These are phyloP conservation scores for Nematopogon swammerdamellus DNA, from an alignment of 2,888 invertebrate genomes.

Conservation along the genomic window DNA sequence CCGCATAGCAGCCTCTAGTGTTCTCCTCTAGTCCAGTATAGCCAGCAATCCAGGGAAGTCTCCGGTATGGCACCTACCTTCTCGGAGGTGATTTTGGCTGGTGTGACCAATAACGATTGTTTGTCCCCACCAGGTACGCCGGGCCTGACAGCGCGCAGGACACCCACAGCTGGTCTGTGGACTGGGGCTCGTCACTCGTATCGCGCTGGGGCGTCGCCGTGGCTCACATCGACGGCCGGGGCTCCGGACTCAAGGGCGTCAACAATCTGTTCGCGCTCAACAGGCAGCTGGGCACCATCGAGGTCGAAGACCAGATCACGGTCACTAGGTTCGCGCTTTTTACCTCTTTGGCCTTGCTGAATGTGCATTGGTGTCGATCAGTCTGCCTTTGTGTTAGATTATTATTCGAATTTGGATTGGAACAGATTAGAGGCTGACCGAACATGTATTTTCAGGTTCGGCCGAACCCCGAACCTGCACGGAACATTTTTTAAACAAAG, in stretches of 20 bases:
- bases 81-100: too few species aligned
- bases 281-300: conserved; percentile 80
- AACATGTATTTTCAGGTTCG: too few species aligned
- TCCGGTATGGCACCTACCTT: too few species aligned
- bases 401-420: too few species aligned
- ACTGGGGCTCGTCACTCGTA: conserved; percentile 86
- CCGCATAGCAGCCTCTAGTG: too few species aligned
- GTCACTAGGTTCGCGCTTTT: conserved; percentile 61
- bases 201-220: conserved; percentile 82
- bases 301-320: conserved; percentile 87
- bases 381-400: too few species aligned
- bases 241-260: conserved; percentile 84
- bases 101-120: too few species aligned
- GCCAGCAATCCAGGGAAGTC: too few species aligned
- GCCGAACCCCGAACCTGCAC: too few species aligned
- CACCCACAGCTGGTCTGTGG: conserved; percentile 74
- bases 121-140: conserved; percentile 88
- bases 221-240: conserved; percentile 87
- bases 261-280: conserved; percentile 79
- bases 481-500: too few species aligned
- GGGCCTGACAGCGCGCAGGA: conserved; percentile 90
- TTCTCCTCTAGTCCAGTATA: too few species aligned
- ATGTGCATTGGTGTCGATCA: conserved; percentile 1
- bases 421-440: too few species aligned
- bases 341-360: conserved; percentile 4